Percentiles rank a stretch among this genome's conserved stretches.
Conservation (phyloP, 2,113 vertebrate species). For the Pica pica region DNA sequence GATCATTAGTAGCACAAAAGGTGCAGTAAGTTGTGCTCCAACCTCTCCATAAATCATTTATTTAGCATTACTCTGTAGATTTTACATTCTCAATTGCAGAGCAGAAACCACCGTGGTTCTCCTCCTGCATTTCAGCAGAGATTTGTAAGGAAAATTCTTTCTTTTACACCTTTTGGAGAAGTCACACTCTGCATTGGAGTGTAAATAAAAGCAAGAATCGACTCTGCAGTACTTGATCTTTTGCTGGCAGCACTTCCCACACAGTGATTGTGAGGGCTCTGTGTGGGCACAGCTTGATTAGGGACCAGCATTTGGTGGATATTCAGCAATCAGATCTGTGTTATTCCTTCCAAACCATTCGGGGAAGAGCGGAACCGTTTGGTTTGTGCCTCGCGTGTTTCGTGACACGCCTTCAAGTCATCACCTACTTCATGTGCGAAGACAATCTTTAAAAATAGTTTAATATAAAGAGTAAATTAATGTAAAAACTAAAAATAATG, state of each 20-base stretch:
- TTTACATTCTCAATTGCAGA: not conserved
- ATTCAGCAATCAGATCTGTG: not conserved
- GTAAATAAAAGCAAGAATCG: conserved; percentile 45
- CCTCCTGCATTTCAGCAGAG: not conserved
- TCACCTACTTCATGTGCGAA: conserved; percentile 38
- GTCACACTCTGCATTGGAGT: not conserved
- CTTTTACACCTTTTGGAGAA: not conserved
- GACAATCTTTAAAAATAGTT: not conserved
- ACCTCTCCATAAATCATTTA: not conserved
- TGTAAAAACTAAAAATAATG: conserved; percentile 44
- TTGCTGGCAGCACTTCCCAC: conserved; percentile 29
- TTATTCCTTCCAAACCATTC: not conserved
- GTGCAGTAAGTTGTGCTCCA: not conserved
- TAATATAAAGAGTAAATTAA: conserved; percentile 35
- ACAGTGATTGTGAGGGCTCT: not conserved
- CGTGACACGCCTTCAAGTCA: not conserved
- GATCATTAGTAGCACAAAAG: not conserved
- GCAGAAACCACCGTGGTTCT: not conserved
- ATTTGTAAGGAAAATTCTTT: not conserved
- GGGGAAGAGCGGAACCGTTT: not conserved
- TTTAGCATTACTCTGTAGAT: not conserved
- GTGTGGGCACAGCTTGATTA: conserved; percentile 37
- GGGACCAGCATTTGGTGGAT: not conserved
- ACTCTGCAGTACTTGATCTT: conserved; percentile 11
- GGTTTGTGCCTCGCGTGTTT: not conserved